Evolutionary conservation across 2,113 vertebrate species (phyloP), one percentile per base, ranked within the genome.

Genomic region (Alectura lathami): DNA sequence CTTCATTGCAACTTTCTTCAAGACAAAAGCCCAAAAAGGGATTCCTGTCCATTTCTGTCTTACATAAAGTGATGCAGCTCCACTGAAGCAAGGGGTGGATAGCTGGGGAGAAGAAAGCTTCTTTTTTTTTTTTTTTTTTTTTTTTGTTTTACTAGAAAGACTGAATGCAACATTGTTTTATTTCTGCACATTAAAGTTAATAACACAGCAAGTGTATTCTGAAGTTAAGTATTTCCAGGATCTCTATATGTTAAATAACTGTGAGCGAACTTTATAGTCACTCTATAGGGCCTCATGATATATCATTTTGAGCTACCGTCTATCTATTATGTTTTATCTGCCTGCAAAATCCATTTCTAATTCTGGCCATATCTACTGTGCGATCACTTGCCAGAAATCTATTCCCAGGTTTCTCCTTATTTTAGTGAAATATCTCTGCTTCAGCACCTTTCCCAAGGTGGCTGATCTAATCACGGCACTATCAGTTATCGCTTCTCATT

Each of bases 371-470:
- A 97, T 98, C 97, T 98, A n/a, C 97, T 96, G 88, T 36, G 78
- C 11, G 42, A 96, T 97, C 94, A 73, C 96, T 97, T 92, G 94
- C 95, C 89, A 97, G 96, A 97, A 97, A 97, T 97, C 97, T 97
- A 92, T 97, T 97, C 97, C 97, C 96, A 94, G 91, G 97, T 96
- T 97, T 95, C 97, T 96, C 93, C 97, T 98, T 97, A 96, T 97
- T 98, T 97, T 97, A 95, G 96, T 96, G 96, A 98, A 97, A 97
- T 98, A 98, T 97, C 97, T 98, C 89, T 96, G 96, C 96, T 97
- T 98, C 98, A 98, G 97, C 98, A 98, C 95, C 97, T 98, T 98
- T 97, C 96, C 96, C 96, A 97, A 97, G 97, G 97, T 97, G 96
- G 97, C 96, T 96, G 97, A 98, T 98, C 95, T 98, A 97, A 98